These are phyloP conservation scores for Ecdyonurus torrentis DNA, from an alignment of 2,888 invertebrate species.

Conservation along the genomic window DNA sequence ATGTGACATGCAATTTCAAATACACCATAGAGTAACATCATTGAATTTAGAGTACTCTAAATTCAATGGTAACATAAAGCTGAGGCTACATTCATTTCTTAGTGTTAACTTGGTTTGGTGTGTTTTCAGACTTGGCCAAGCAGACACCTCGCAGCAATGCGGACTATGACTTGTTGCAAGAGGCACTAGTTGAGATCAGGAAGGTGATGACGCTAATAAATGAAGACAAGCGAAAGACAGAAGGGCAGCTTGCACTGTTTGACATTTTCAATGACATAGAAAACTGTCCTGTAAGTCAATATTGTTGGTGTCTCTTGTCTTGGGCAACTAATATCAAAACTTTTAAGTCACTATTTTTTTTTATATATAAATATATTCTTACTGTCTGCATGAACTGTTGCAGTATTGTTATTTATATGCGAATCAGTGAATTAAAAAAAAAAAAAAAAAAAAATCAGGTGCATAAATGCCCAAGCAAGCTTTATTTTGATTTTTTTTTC, in stretches of 20 bases:
- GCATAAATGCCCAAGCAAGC: too few relatives aligned
- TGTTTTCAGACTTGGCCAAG: conserved; percentile 73
- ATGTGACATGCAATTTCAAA: conserved; percentile 3
- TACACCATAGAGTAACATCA: conserved; percentile 1
- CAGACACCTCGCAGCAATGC: conserved; percentile 75
- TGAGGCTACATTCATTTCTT: not conserved
- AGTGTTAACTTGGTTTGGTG: too few relatives aligned
- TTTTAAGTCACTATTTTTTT: not conserved
- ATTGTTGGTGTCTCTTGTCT: not conserved
- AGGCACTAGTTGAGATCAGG: conserved; percentile 72
- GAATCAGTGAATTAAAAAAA: too few relatives aligned
- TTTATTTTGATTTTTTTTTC: too few relatives aligned
- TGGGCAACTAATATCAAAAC: too few relatives aligned
- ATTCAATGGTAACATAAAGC: not conserved
- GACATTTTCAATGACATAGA: conserved; percentile 97
- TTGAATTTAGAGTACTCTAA: too few relatives aligned
- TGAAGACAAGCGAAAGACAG: conserved; percentile 93
- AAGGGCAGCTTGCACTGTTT: conserved; percentile 90
- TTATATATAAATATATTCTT: too few relatives aligned
- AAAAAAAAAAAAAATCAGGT: too few relatives aligned
- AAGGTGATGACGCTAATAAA: conserved; percentile 95
- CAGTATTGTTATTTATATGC: too few relatives aligned
- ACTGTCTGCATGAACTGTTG: too few relatives aligned
- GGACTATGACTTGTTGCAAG: conserved; percentile 70
- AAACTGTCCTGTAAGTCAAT: conserved; percentile 67